Evolutionary conservation across 2,888 invertebrate species (phyloP), one percentile per base, ranked within the genome.

Genomic region (Andricus quercusramuli): DNA sequence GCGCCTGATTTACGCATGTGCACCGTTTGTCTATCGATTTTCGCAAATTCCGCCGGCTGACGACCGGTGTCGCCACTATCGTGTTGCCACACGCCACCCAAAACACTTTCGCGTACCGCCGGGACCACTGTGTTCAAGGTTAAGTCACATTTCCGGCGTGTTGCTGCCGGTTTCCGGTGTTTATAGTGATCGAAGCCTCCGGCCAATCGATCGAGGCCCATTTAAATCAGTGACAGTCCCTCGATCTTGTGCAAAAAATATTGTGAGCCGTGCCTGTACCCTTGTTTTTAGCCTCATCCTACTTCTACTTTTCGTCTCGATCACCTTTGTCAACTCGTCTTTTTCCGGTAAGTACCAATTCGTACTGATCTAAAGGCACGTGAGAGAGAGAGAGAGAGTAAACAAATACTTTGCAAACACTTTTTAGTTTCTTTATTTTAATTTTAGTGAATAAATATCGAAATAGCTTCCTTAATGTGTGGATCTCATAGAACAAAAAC

Each of bases 81-180:
- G 88, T 81, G 83, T 78, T 83, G 80, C 80, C 85, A 82, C 88
- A 86, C 86, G 89, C 88, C 89, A 89, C 89, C 90, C 90, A 90
- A 91, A 92, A 92, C 92, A 91, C 91, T 90, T 90, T 90, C 90
- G 90, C 90, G 89, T 89, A 90, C 88, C 90, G 88, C 89, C 89
- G 88, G 89, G 87, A 87, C 90, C 90, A 89, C 90, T 88, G 86
- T 89, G 91, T 92, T 91, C 92, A 92, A 92, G 92, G 92, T 92
- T 92, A 92, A 91, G 90, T 89, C 86, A 88, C 85, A 89, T 88
- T 88, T 88, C 83, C 85, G 84, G 81, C 83, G 83, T 83, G 80
- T 82, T 84, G 79, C 82, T 86, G 86, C 80, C 80, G 85, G 82
- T 84, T 81, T 82, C 82, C 85, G 85, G 82, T 80, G 79, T 79